phyloP scores from a whole-genome alignment of 2,888 invertebrate species.

The Dinocampus coccinellae region DNA sequence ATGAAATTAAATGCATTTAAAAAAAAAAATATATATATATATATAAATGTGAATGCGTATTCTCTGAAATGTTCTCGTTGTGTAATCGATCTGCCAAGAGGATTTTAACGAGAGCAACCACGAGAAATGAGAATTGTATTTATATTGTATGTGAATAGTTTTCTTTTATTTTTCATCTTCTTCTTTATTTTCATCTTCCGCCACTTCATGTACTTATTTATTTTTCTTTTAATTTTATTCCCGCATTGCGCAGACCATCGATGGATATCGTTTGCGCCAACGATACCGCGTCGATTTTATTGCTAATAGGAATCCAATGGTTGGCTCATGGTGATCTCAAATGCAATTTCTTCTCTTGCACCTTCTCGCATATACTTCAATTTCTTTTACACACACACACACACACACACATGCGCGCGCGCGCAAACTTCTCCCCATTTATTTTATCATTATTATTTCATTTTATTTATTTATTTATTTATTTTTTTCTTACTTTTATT shows the following conservation, averaged over 20 bases:
- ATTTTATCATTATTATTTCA: background rate
- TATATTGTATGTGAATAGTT: background rate
- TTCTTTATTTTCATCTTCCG: background rate
- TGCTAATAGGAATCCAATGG: slow-evolving; percentile 61
- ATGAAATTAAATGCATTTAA: slow-evolving; percentile 11
- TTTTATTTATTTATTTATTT: background rate
- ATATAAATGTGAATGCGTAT: background rate
- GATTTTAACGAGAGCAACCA: slow-evolving; percentile 30
- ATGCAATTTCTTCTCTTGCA: slow-evolving; percentile 53
- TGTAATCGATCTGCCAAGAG: slow-evolving; percentile 37
- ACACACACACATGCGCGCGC: no score
- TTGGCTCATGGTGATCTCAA: slow-evolving; percentile 41
- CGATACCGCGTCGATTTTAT: slow-evolving; percentile 53
- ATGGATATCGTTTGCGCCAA: slow-evolving; percentile 44
- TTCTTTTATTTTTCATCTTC: background rate
- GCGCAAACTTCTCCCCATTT: no score
- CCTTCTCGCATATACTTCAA: slow-evolving; percentile 15
- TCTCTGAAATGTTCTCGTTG: slow-evolving; percentile 2
- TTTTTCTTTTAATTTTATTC: background rate
- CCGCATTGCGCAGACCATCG: slow-evolving; percentile 8
- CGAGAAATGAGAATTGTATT: background rate
- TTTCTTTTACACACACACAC: no score
- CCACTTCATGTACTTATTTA: no score
- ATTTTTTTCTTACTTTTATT: background rate
- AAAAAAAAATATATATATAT: background rate